Evolutionary conservation across 2,888 invertebrate species (phyloP).

Genomic region (Apotomis betuletana): DNA sequence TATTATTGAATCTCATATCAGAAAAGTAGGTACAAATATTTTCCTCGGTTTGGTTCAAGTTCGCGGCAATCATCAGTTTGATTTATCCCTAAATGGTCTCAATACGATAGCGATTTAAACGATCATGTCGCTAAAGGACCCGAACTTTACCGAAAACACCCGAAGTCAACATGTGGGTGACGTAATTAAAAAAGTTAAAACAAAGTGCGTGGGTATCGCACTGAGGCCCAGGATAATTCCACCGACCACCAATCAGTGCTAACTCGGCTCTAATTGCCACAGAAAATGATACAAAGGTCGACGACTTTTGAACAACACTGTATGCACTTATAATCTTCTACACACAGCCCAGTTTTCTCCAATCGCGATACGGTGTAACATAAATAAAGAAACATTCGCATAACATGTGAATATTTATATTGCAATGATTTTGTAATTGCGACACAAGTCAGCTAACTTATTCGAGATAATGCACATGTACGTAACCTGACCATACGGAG

Average conservation of each 20-base stretch:
- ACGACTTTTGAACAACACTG: conserved; percentile 28
- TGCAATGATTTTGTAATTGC: conserved; percentile 54
- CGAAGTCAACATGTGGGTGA: conserved; percentile 63
- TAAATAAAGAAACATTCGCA: conserved; percentile 29
- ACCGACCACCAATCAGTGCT: conserved; percentile 40
- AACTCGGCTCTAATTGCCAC: conserved; percentile 38
- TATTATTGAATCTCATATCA: too few relatives aligned
- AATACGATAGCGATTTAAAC: conserved; percentile 27
- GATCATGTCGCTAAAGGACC: conserved; percentile 24
- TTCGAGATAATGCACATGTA: conserved; percentile 69
- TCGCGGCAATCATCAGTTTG: conserved; percentile 13
- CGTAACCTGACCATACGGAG: conserved; percentile 60
- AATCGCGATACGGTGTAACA: neutral
- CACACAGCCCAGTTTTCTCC: neutral
- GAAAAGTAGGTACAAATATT: too few relatives aligned
- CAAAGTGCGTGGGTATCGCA: conserved; percentile 65
- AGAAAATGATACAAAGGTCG: conserved; percentile 41
- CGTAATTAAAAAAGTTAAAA: conserved; percentile 73
- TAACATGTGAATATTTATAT: conserved; percentile 36
- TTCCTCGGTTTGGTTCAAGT: conserved; percentile 2
- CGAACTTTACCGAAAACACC: conserved; percentile 47
- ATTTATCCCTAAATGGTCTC: conserved; percentile 34
- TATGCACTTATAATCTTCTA: conserved; percentile 1
- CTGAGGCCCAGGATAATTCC: conserved; percentile 44
- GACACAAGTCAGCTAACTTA: conserved; percentile 64